phyloP scores from a whole-genome alignment of 2,888 invertebrate species.

The Apoda limacodes region DNA sequence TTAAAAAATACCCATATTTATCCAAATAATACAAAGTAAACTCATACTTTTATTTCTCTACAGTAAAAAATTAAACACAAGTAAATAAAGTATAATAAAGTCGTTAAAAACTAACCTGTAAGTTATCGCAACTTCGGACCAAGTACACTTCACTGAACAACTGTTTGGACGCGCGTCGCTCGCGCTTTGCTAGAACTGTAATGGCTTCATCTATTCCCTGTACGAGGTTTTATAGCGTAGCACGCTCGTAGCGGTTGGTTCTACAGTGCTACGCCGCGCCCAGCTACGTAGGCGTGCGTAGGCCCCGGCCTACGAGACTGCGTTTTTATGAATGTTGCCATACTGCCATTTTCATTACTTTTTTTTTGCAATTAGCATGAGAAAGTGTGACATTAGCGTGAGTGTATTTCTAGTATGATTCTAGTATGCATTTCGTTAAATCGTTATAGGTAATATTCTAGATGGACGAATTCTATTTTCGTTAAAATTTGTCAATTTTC shows the following conservation, averaged over 20 bases:
- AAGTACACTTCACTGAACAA: conserved; percentile 28
- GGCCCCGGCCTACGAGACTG: conserved; percentile 38
- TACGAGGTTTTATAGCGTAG: conserved; percentile 39
- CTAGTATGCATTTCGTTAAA: too few species aligned
- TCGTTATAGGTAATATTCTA: too few species aligned
- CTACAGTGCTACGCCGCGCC: conserved; percentile 44
- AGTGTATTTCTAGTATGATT: too few species aligned
- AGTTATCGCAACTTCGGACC: conserved; percentile 33
- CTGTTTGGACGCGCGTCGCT: conserved; percentile 31
- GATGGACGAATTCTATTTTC: too few species aligned
- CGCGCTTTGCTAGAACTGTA: conserved; percentile 43
- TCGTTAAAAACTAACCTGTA: conserved; percentile 40
- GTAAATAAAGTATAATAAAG: conserved; percentile 1
- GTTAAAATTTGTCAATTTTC: too few species aligned
- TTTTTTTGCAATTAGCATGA: too few species aligned
- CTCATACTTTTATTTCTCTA: not conserved
- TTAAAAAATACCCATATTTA: too few species aligned
- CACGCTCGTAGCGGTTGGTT: conserved; percentile 41
- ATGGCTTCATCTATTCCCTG: conserved; percentile 33
- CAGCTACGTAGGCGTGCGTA: conserved; percentile 59
- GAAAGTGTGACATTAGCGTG: too few species aligned
- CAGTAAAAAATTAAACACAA: not conserved
- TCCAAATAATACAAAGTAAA: not conserved
- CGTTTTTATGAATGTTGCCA: too few species aligned
- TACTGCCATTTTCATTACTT: too few species aligned